Conservation (phyloP, 2,113 vertebrate species). For the Recurvirostra avosetta region DNA sequence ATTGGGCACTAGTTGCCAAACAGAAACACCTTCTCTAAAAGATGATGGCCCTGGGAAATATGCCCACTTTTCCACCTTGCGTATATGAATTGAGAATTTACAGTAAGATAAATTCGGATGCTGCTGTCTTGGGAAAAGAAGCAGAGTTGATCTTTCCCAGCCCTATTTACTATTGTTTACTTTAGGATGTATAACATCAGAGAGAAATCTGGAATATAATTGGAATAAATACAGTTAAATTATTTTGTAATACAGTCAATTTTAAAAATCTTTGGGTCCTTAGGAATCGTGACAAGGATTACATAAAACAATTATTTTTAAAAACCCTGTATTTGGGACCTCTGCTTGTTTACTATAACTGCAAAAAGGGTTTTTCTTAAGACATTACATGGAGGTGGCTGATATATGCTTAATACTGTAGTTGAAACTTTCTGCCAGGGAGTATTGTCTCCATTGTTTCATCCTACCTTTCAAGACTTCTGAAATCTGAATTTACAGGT, state of each 20-base stretch:
- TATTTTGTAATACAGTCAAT: not conserved
- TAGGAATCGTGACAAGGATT: not conserved
- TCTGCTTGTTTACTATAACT: not conserved
- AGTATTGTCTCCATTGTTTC: not conserved
- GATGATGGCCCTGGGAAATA: not conserved
- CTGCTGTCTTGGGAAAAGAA: not conserved
- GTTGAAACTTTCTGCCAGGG: not conserved
- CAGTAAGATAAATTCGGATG: not conserved
- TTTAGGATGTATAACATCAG: not conserved
- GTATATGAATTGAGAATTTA: not conserved
- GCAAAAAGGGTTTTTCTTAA: not conserved
- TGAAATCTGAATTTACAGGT: not conserved
- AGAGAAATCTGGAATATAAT: not conserved
- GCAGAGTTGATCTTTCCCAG: not conserved
- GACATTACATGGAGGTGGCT: not conserved
- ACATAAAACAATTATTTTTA: not conserved
- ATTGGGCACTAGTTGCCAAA: not conserved
- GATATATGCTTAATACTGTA: not conserved
- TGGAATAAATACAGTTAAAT: not conserved
- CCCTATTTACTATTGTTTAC: not conserved
- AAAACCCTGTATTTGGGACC: accelerated
- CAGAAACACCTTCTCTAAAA: not conserved
- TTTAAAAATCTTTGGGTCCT: not conserved
- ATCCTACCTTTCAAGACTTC: not conserved
- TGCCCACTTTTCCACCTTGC: not conserved